Evolutionary conservation across 2,797 vertebrate genomes (phyloP).

Genomic region (Emydoidea blandingii): DNA sequence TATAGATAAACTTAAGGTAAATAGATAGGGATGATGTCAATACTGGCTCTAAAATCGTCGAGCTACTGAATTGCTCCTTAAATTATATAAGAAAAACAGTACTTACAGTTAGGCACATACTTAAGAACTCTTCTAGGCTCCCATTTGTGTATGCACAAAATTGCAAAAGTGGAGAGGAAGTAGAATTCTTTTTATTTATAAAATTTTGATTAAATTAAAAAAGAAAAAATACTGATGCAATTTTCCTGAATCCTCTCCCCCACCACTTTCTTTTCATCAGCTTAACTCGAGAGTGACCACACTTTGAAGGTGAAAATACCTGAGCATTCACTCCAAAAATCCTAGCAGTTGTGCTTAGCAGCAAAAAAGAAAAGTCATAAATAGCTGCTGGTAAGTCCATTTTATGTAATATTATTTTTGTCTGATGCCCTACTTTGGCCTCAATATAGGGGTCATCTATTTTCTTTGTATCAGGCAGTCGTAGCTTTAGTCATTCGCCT

Average conservation of each 20-base stretch:
- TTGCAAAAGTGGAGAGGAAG: not conserved
- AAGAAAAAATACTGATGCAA: not conserved
- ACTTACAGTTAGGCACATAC: not conserved
- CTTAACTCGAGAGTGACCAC: not conserved
- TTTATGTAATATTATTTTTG: conserved; percentile 52
- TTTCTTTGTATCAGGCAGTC: conserved; percentile 16
- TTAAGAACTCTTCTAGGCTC: not conserved
- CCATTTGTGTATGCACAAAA: not conserved
- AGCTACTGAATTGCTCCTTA: not conserved
- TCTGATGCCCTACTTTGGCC: conserved; percentile 42
- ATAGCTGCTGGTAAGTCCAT: conserved; percentile 13
- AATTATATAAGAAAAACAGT: not conserved
- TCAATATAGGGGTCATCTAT: conserved; percentile 45
- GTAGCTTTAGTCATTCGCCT: conserved; percentile 17
- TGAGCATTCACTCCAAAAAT: not conserved
- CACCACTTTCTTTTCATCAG: not conserved
- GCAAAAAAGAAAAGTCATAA: conserved; percentile 29
- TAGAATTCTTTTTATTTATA: not conserved
- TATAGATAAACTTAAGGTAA: not conserved
- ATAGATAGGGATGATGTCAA: not conserved
- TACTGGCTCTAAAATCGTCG: not conserved
- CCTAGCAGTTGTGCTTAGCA: accelerated
- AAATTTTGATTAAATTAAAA: not conserved
- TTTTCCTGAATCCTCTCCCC: not conserved
- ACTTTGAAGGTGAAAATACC: not conserved